phyloP scores from a whole-genome alignment of 1,140 invertebrate genomes.

The Drosophila jambulina region DNA sequence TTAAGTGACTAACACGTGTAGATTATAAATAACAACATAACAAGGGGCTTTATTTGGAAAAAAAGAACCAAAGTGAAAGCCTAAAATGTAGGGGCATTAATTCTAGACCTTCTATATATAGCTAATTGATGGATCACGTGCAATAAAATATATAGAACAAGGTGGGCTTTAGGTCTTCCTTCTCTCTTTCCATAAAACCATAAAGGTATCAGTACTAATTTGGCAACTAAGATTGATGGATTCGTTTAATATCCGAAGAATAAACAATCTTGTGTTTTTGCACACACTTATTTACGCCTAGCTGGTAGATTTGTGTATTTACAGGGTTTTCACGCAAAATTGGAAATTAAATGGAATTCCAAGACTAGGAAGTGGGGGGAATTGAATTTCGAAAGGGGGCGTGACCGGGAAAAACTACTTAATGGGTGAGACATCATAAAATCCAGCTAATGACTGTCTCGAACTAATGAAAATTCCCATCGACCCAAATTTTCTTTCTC shows the following conservation, averaged over 20 bases:
- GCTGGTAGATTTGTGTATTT: neutral
- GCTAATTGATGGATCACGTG: constrained; percentile 30
- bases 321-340: constrained; percentile 13
- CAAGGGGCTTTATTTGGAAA: neutral
- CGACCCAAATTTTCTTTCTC: constrained; percentile 24
- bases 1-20: constrained; percentile 8
- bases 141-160: constrained; percentile 2
- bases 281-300: neutral
- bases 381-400: neutral
- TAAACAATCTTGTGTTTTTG: constrained; percentile 21
- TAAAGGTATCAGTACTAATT: constrained; percentile 10
- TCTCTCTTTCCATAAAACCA: neutral
- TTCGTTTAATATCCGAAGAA: neutral
- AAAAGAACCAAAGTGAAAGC: constrained; percentile 3
- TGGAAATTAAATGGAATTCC: constrained; percentile 24
- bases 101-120: constrained; percentile 17
- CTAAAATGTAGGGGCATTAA: constrained; percentile 4
- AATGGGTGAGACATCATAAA: constrained; percentile 56
- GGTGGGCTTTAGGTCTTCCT: neutral
- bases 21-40: constrained; percentile 26
- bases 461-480: constrained; percentile 70
- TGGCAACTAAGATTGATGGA: constrained; percentile 12
- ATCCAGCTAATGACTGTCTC: constrained; percentile 68
- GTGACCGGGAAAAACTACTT: constrained; percentile 49
- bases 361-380: neutral